These are phyloP conservation scores for Chaetops frenatus DNA, from an alignment of 2,113 vertebrate species.

Conservation along the genomic window DNA sequence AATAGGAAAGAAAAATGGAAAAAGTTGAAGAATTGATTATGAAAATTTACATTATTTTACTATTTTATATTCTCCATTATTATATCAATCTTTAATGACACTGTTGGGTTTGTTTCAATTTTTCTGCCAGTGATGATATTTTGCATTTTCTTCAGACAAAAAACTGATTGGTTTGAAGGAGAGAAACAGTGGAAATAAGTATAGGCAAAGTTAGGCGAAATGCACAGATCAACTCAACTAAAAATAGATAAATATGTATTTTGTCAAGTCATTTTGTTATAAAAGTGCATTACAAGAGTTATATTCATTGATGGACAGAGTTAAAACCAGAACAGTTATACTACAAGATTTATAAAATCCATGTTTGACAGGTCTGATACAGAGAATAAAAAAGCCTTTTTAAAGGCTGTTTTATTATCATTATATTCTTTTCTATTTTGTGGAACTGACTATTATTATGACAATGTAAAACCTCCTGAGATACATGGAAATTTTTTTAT, in stretches of 20 bases:
- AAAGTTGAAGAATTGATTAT: neutral
- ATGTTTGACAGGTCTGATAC: neutral
- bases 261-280: neutral
- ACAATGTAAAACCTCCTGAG: neutral
- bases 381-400: neutral
- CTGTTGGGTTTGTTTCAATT: neutral
- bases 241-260: neutral
- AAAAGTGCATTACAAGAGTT: neutral
- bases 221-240: neutral
- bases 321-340: neutral
- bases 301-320: neutral
- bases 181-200: neutral
- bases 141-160: neutral
- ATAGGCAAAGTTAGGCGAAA: neutral
- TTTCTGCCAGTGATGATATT: neutral
- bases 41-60: neutral
- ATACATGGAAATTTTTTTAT: neutral
- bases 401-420: neutral
- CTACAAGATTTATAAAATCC: neutral
- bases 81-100: neutral
- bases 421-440: neutral
- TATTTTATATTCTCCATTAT: neutral
- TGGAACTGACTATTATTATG: neutral
- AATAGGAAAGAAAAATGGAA: neutral
- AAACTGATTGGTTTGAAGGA: neutral